Percentiles rank a stretch among this genome's conserved stretches.
Conservation (phyloP, 2,113 vertebrate genomes). For the Leucopsar rothschildi region DNA sequence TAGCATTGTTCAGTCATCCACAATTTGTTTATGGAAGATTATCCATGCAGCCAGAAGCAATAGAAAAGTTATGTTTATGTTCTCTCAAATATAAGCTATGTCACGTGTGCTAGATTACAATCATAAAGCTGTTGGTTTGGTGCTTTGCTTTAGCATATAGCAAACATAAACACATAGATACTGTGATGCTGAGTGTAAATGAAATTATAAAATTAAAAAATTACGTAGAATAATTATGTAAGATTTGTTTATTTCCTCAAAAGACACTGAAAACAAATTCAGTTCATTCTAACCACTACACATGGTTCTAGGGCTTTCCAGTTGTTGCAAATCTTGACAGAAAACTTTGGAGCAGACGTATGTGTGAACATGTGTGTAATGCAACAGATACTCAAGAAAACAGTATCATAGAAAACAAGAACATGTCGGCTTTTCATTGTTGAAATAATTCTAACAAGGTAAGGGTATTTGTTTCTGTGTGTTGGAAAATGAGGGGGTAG, state of each 20-base stretch:
- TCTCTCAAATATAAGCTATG: not conserved
- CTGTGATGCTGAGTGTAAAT: not conserved
- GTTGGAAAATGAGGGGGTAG: not conserved
- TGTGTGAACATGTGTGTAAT: not conserved
- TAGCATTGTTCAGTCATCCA: not conserved
- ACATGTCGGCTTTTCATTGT: not conserved
- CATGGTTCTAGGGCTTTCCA: not conserved
- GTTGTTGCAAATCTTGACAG: not conserved
- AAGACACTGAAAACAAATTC: not conserved
- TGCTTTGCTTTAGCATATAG: not conserved
- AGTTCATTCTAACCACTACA: not conserved
- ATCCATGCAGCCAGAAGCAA: conserved; percentile 11
- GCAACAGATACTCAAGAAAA: not conserved
- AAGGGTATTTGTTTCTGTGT: not conserved
- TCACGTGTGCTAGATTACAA: not conserved
- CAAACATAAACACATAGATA: not conserved
- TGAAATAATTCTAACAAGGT: not conserved
- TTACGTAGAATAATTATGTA: not conserved
- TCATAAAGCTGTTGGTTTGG: not conserved
- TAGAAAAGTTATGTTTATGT: not conserved
- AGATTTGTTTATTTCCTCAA: not conserved
- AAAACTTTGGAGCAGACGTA: not conserved
- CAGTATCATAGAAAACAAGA: not conserved
- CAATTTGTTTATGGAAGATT: conserved; percentile 33
- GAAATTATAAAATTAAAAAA: not conserved